A percentile compares a stretch with the other conserved stretches of the same genome.
Evolutionary conservation across 2,113 vertebrate species (phyloP).

Genomic region (Trinectes maculatus): DNA sequence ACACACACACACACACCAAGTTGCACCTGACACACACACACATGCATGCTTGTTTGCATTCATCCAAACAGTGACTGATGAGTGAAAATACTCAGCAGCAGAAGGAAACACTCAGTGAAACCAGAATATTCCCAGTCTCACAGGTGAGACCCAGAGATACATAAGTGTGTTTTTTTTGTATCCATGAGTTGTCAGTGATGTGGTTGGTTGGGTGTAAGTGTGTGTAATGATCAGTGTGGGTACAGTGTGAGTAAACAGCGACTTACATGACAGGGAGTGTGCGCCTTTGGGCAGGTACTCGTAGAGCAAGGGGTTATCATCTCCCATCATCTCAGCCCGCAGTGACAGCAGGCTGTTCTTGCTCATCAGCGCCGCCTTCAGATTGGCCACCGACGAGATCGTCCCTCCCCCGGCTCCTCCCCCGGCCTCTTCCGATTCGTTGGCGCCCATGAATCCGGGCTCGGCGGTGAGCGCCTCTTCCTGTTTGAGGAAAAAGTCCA

Average conservation of each 20-base stretch:
- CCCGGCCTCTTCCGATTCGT: constrained; percentile 87
- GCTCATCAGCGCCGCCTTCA: constrained; percentile 95
- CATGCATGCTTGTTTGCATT: constrained; percentile 19
- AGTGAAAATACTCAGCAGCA: constrained; percentile 39
- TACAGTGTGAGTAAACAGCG: constrained; percentile 53
- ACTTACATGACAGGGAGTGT: constrained; percentile 96
- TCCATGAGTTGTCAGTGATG: constrained; percentile 1
- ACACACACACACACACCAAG: constrained; percentile 26
- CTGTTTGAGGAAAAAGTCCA: constrained; percentile 85
- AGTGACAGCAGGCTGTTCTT: constrained; percentile 97
- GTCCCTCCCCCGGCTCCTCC: constrained; percentile 77
- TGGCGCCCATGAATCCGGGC: constrained; percentile 83
- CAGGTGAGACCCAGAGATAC: constrained; percentile 27
- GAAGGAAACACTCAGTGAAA: constrained; percentile 30
- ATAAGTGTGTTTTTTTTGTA: not conserved
- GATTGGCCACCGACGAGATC: constrained; percentile 89
- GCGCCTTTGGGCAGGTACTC: constrained; percentile 96
- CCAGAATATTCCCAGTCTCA: constrained; percentile 29
- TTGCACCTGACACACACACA: constrained; percentile 20
- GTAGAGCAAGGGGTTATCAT: constrained; percentile 94
- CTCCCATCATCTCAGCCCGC: constrained; percentile 92
- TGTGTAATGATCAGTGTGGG: constrained; percentile 39
- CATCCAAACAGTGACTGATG: constrained; percentile 39
- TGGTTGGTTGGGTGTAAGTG: constrained; percentile 21
- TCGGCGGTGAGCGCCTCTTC: constrained; percentile 88